phyloP scores from a whole-genome alignment of 2,113 vertebrate species.

The Hypocryptadius cinnamomeus region DNA sequence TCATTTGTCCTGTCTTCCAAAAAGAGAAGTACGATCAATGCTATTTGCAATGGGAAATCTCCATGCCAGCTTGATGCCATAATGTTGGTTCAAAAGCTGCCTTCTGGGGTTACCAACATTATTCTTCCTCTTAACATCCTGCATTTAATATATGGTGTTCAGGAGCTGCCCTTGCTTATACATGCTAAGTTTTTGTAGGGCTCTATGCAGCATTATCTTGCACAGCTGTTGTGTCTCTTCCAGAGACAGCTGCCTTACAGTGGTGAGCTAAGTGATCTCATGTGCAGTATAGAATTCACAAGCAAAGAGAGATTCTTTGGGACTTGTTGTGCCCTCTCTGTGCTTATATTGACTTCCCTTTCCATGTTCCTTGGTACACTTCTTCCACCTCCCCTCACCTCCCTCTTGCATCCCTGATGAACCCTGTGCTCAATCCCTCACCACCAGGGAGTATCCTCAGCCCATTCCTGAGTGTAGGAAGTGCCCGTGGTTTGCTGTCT shows the following conservation, averaged over 20 bases:
- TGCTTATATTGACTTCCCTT: background rate
- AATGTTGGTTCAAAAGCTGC: background rate
- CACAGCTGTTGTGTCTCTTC: background rate
- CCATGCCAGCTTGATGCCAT: background rate
- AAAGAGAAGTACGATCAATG: background rate
- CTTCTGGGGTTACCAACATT: background rate
- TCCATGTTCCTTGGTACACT: background rate
- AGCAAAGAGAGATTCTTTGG: background rate
- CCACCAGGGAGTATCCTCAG: background rate
- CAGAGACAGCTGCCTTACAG: background rate
- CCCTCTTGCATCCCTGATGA: background rate
- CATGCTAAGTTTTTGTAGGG: background rate
- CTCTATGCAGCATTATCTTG: background rate
- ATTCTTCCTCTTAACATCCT: background rate
- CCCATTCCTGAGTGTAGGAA: background rate
- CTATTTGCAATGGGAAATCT: background rate
- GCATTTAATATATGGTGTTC: background rate
- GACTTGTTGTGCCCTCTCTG: background rate
- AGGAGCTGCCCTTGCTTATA: background rate
- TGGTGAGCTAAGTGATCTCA: background rate
- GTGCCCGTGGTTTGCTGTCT: background rate
- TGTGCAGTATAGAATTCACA: background rate
- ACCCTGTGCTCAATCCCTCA: background rate
- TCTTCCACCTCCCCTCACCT: background rate
- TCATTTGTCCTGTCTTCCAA: background rate